Evolutionary conservation across 2,888 invertebrate species (phyloP), one percentile per base, ranked within the genome.

Genomic region (Chrysodeixis includens): DNA sequence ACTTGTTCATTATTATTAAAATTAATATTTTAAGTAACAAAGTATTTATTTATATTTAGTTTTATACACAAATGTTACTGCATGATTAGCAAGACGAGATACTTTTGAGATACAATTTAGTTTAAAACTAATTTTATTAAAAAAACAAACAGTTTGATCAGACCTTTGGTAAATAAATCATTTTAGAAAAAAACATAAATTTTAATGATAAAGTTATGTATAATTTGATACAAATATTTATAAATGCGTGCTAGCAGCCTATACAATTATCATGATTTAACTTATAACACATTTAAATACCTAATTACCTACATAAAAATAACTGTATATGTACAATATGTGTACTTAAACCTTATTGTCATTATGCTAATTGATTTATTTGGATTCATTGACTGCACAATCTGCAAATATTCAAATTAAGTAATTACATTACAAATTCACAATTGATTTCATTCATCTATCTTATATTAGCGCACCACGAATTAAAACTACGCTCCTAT

Each of bases 261-360:
- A 52, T 30, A 2, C 2, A 26, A 26, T 6, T 44, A 20, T 12
- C 3, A 14, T 40, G 9, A n/a, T 22, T 58, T n/a, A 20, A 20
- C 18, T 18, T 10, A 35, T 35, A 35, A 35, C 8, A 14, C 35
- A 35, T 10, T 35, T 35, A 10, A 35, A 12, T 35, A 35, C 35
- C 5, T 35, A 10, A 35, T 4, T 35, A 35, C 35, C 5, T 16
- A 18, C 10, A 5, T 52, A 26, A n/a, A 52, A 7, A 52, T 52
- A 12, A 26, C 26, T 26, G 26, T 26, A 26, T 71, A 62, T 66
- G 35, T 73, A 65, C 76, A 76, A 58, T 74, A 44, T 54, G 35
- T 73, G 73, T 73, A 73, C 77, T 73, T 59, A 52, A 60, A 62
- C 62, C 14, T 76, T 74, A 74, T 77, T 77, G 77, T 77, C 78